Evolutionary conservation across 1,140 invertebrate genomes (phyloP), one percentile per base, ranked within the genome.

Genomic region (Pogonomyrmex barbatus): DNA sequence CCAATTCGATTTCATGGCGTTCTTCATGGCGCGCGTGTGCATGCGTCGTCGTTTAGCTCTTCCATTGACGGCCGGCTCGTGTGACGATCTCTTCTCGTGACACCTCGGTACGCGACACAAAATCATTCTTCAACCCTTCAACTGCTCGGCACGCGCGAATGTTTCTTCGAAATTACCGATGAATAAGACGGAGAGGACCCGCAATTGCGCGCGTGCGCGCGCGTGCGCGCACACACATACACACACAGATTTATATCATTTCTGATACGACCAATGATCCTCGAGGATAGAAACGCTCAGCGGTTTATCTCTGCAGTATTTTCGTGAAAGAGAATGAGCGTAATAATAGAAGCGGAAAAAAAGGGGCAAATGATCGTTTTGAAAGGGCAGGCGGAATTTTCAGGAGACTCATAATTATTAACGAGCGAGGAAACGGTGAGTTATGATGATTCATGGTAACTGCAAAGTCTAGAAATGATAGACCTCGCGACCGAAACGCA

Each of bases 1-100:
- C 89, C 89, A 90, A 90, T 90, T 89, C 88, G 89, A 89, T 89
- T 90, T 87, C 75, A 85, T 76, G 78, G 39, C 88, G 78, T 58
- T 71, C 70, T 54, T 68, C 50, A 47, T 42, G 36, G 17, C 71
- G 71, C 54, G 42, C 65, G 79, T 24, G 45, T 75, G 50, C 52
- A 60, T 77, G 45, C 47, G 33, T 62, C 52, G 79, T 70, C 78
- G 52, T 42, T 82, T 60, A 39, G 79, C 86, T 81, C 88, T 76
- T 76, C 82, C 87, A 86, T 88, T 88, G 81, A 89, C 63, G 67
- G 62, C 45, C 36, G 73, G 52, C 81, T 77, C 73, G 68, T 42
- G 67, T 87, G n/a, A 36, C 65, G 65, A 52, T 54, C 17, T 42
- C 17, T 42, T 56, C 65, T 82, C 75, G 60, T 30, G 54, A 45